Conservation (phyloP, 37 sponge, comb jelly and placozoan species). For the Spongilla lacustris region DNA sequence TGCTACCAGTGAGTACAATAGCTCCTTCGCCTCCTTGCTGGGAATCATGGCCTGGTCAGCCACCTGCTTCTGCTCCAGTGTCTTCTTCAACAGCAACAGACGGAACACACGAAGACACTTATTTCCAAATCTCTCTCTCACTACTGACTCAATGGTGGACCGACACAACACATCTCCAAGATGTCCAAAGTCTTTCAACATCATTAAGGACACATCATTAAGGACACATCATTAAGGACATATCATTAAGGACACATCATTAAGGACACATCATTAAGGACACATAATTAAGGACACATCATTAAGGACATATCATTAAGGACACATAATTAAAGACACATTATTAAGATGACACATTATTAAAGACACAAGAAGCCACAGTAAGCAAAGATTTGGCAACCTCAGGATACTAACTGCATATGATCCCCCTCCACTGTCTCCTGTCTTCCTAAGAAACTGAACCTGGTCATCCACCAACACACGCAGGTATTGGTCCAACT, state of each 20-base stretch:
- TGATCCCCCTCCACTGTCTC: slow-evolving; percentile 68
- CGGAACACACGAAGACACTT: slow-evolving; percentile 79
- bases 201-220: neutral
- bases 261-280: neutral
- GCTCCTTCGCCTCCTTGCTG: slow-evolving; percentile 89
- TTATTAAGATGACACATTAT: neutral
- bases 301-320: neutral
- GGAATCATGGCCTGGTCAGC: slow-evolving; percentile 94
- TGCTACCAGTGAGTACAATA: slow-evolving; percentile 87
- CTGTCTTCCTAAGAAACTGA: slow-evolving; percentile 47
- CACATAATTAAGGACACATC: no score
- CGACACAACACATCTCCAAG: slow-evolving; percentile 47
- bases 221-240: slow-evolving; percentile 2
- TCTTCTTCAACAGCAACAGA: slow-evolving; percentile 71
- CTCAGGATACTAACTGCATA: slow-evolving; percentile 69
- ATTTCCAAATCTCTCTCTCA: slow-evolving; percentile 84
- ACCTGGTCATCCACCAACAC: slow-evolving; percentile 65
- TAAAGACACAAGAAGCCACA: neutral
- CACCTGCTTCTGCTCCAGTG: slow-evolving; percentile 89
- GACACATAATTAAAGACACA: no score
- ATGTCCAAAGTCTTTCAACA: slow-evolving; percentile 49
- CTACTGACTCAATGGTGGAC: slow-evolving; percentile 64
- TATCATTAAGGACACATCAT: neutral
- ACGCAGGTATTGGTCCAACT: slow-evolving; percentile 71
- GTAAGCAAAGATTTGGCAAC: neutral